Conservation (phyloP, 2,113 vertebrate species). For the Synodontis membranacea region DNA sequence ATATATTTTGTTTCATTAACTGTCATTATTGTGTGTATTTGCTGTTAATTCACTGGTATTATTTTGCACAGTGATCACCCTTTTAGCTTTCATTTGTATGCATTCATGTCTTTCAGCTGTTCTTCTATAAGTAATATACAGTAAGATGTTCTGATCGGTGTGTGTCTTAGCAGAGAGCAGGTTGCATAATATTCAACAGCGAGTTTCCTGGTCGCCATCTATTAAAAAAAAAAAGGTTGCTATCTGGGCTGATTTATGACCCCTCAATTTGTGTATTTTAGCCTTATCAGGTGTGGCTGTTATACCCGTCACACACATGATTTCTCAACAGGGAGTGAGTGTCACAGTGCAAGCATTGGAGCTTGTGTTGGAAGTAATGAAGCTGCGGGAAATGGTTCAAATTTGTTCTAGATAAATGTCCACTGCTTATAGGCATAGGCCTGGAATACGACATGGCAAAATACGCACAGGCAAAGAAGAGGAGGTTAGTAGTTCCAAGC, state of each 20-base stretch:
- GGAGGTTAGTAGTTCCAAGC: slow-evolving; percentile 59
- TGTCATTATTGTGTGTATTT: neutral
- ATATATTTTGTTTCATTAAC: neutral
- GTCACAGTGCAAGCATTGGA: neutral
- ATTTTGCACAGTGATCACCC: neutral
- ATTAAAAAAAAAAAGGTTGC: slow-evolving; percentile 23
- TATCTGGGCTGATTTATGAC: slow-evolving; percentile 61
- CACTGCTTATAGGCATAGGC: neutral
- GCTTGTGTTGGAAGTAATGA: neutral
- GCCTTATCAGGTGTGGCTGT: slow-evolving; percentile 25
- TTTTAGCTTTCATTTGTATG: neutral
- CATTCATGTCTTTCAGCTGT: neutral
- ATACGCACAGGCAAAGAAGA: slow-evolving; percentile 50
- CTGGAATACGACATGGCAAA: neutral
- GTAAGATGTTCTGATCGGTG: neutral
- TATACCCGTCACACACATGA: neutral
- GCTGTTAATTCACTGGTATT: neutral
- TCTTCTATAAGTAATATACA: neutral
- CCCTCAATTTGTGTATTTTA: neutral
- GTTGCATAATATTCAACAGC: neutral
- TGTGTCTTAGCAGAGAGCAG: neutral
- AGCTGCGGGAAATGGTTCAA: neutral
- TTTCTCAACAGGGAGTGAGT: neutral
- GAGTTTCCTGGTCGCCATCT: neutral
- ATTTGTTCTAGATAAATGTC: neutral